Evolutionary conservation across 2,888 invertebrate species (phyloP).

Genomic region (Chrysolina haemoptera): DNA sequence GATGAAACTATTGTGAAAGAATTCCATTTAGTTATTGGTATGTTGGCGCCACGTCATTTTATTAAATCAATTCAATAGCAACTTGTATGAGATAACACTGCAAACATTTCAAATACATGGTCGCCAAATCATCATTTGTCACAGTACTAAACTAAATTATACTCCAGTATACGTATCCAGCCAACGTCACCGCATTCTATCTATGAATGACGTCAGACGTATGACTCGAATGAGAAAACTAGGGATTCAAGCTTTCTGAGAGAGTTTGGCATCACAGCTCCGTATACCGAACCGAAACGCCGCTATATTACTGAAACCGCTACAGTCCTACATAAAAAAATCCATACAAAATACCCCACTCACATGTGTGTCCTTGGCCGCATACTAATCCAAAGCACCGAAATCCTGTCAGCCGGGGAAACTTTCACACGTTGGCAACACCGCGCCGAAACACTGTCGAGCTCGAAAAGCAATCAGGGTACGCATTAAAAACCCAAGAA

Average conservation of each 20-base stretch:
- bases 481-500: slow-evolving; percentile 18
- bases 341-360: slow-evolving; percentile 17
- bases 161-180: neutral
- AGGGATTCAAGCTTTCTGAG: neutral
- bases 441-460: slow-evolving; percentile 12
- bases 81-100: too few species aligned
- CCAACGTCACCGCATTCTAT: neutral
- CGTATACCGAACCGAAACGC: neutral
- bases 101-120: too few species aligned
- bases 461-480: slow-evolving; percentile 12
- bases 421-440: slow-evolving; percentile 11
- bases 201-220: neutral
- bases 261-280: neutral
- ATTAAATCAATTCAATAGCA: too few species aligned
- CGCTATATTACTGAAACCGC: neutral
- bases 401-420: neutral
- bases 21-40: too few species aligned
- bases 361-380: slow-evolving; percentile 2
- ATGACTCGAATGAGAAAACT: neutral
- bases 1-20: too few species aligned
- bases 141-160: too few species aligned
- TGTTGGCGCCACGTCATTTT: too few species aligned
- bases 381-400: neutral
- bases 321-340: slow-evolving; percentile 1
- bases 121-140: too few species aligned